Conservation (phyloP, 2,888 invertebrate species). For the Drosophila anceps region DNA sequence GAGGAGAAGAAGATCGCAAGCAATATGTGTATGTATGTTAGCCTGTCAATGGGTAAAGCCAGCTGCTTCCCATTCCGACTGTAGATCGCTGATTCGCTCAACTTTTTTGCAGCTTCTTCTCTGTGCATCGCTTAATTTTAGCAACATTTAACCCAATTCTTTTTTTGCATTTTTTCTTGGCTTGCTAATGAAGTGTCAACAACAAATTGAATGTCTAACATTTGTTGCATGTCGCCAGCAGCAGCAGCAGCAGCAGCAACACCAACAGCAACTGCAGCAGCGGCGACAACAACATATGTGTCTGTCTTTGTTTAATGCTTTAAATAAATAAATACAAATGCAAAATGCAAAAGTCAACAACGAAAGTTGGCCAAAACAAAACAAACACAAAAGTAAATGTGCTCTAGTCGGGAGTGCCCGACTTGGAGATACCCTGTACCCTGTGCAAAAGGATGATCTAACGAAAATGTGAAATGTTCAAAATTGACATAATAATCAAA, state of each 20-base stretch:
- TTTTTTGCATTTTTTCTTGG: constrained; percentile 24
- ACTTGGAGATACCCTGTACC: neutral
- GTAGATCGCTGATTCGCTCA: constrained; percentile 17
- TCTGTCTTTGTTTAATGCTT: constrained; percentile 79
- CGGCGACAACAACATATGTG: constrained; percentile 54
- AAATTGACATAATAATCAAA: too few relatives aligned
- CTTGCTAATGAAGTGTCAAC: constrained; percentile 84
- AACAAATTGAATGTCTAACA: constrained; percentile 84
- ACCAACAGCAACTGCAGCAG: constrained; percentile 31
- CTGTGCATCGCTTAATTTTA: constrained; percentile 72
- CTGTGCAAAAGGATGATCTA: too few relatives aligned
- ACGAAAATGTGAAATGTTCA: too few relatives aligned
- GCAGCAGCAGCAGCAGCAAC: constrained; percentile 6
- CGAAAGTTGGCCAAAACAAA: constrained; percentile 17
- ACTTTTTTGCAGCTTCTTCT: constrained; percentile 56
- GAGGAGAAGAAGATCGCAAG: neutral
- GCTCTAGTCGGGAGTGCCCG: constrained; percentile 15
- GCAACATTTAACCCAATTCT: constrained; percentile 83
- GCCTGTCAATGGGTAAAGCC: neutral
- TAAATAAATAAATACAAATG: constrained; percentile 75
- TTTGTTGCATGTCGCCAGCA: constrained; percentile 81
- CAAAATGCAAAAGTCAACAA: constrained; percentile 58
- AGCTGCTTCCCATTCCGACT: constrained; percentile 15
- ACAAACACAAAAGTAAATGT: constrained; percentile 34
- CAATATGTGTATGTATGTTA: neutral